A percentile compares a stretch with the other conserved stretches of the same genome.
These are phyloP conservation scores for Parazoanthus darwini DNA, from an alignment of 92 coral and sea anemone genomes.

Conservation along the genomic window DNA sequence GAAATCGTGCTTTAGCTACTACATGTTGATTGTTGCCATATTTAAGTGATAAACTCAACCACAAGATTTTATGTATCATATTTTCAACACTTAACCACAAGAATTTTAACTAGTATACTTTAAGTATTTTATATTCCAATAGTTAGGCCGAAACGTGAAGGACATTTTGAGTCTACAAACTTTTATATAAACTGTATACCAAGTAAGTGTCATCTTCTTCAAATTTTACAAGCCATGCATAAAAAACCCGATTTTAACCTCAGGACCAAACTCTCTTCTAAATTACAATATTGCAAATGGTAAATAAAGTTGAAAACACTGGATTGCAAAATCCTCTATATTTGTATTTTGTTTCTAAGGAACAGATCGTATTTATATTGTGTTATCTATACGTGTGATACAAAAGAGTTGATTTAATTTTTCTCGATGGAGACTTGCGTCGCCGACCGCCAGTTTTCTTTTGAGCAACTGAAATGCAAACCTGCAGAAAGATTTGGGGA, in stretches of 20 bases:
- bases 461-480: conserved; percentile 51
- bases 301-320: too few relatives aligned
- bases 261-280: not conserved
- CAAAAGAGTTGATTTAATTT: conserved; percentile 26
- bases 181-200: too few relatives aligned
- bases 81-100: too few relatives aligned
- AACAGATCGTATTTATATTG: not conserved
- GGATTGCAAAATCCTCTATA: too few relatives aligned
- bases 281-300: too few relatives aligned
- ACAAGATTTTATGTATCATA: too few relatives aligned
- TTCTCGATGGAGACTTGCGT: conserved; percentile 22
- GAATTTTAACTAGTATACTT: too few relatives aligned
- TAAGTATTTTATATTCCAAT: not conserved
- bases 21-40: not conserved
- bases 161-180: too few relatives aligned
- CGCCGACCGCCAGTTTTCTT: conserved; percentile 33
- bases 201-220: not conserved
- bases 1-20: not conserved
- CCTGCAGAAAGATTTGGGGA: conserved; percentile 47
- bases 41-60: not conserved
- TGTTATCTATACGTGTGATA: conserved; percentile 30
- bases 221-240: not conserved
- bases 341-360: not conserved
- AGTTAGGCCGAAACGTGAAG: not conserved
- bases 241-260: not conserved